Percentiles rank a stretch among this genome's conserved stretches.
Conservation (phyloP, 2,113 vertebrate species). For the Bubo blakistoni region DNA sequence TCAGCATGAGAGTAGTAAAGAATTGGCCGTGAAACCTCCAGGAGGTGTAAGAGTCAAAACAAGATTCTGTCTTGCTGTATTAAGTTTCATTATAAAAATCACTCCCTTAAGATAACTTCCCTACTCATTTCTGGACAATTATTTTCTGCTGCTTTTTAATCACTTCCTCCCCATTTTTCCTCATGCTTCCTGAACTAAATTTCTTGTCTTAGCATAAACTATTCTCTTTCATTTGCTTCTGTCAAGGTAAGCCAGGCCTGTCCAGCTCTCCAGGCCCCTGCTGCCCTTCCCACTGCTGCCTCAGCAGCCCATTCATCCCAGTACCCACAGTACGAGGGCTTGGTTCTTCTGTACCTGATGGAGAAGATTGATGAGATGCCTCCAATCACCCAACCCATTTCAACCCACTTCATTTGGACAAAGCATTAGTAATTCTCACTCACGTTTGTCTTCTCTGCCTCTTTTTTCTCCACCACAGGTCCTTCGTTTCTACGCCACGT, state of each 20-base stretch:
- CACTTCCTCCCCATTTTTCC: background rate
- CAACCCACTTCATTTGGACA: background rate
- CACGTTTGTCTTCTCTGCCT: background rate
- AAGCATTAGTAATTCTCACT: background rate
- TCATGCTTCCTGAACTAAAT: background rate
- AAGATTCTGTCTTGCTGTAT: background rate
- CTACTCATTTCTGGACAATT: background rate
- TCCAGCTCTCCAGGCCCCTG: background rate
- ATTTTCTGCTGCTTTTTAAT: background rate
- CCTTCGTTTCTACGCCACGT: conserved; percentile 87
- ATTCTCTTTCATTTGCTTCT: background rate
- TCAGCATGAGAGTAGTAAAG: background rate
- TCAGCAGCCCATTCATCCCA: background rate
- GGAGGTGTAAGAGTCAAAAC: background rate
- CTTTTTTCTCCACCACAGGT: conserved; percentile 72
- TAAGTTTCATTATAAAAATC: background rate
- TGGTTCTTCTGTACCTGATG: background rate
- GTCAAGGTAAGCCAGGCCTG: background rate
- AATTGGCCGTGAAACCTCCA: background rate
- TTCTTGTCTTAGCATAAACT: background rate
- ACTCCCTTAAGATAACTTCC: background rate
- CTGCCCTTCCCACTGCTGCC: background rate
- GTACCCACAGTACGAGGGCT: background rate
- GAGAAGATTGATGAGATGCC: background rate
- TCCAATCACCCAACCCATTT: background rate